A percentile compares a stretch with the other conserved stretches of the same genome.
Evolutionary conservation across 2,113 vertebrate genomes (phyloP).

Genomic region (Dascyllus trimaculatus): DNA sequence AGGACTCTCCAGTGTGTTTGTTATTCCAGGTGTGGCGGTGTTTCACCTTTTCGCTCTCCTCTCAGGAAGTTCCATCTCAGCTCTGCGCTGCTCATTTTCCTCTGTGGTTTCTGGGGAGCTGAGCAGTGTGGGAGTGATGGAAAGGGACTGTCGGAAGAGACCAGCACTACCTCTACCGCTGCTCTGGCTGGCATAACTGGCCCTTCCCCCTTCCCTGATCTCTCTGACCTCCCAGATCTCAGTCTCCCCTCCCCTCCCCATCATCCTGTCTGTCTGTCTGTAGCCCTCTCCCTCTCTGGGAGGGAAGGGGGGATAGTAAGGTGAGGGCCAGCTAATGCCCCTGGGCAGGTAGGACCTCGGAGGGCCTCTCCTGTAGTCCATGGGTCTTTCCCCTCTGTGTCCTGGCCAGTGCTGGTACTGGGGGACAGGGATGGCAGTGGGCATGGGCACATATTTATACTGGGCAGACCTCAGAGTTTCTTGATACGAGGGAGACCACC

Average conservation of each 20-base stretch:
- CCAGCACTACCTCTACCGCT: constrained; percentile 85
- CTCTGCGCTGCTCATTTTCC: constrained; percentile 77
- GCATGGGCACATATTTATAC: constrained; percentile 76
- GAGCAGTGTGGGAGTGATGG: constrained; percentile 85
- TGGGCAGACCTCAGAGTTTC: constrained; percentile 76
- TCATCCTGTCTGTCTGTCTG: constrained; percentile 67
- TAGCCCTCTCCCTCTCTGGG: constrained; percentile 68
- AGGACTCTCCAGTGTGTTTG: constrained; percentile 52
- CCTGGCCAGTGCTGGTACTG: constrained; percentile 70
- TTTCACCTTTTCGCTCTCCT: constrained; percentile 85
- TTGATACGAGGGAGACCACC: constrained; percentile 79
- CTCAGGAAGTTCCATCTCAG: constrained; percentile 69
- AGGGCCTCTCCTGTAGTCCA: constrained; percentile 73
- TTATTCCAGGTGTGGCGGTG: constrained; percentile 48
- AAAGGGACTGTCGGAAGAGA: constrained; percentile 82
- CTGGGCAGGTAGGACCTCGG: constrained; percentile 81
- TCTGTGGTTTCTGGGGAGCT: constrained; percentile 87
- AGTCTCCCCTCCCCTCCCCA: constrained; percentile 64
- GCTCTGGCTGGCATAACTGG: constrained; percentile 87
- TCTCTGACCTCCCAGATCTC: constrained; percentile 71
- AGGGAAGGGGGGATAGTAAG: constrained; percentile 72
- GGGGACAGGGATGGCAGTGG: constrained; percentile 60
- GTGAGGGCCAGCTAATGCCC: constrained; percentile 86
- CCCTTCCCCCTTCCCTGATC: constrained; percentile 74
- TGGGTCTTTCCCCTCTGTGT: constrained; percentile 65